Evolutionary conservation across 2,113 vertebrate species (phyloP).

Genomic region (Caracal caracal): DNA sequence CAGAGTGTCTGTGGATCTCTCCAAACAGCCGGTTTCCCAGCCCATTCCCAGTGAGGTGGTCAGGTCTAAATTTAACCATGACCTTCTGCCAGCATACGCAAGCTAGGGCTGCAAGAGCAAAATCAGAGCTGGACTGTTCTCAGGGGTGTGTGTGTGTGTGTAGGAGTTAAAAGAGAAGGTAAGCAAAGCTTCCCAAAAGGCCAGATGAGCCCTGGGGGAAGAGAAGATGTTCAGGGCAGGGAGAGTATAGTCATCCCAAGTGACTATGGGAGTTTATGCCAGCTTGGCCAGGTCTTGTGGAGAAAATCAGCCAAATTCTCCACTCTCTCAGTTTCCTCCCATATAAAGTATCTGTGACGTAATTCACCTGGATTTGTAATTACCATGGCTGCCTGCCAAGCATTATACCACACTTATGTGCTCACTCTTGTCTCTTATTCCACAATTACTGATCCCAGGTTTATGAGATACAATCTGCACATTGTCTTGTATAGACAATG

Average conservation of each 20-base stretch:
- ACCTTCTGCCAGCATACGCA: conserved; percentile 56
- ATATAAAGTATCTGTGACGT: background rate
- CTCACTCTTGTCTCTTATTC: conserved; percentile 28
- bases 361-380: conserved; percentile 59
- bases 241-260: background rate
- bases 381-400: conserved; percentile 40
- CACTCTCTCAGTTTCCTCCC: conserved; percentile 15
- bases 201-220: background rate
- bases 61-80: conserved; percentile 76
- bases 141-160: background rate
- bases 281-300: background rate
- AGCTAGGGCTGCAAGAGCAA: conserved; percentile 21
- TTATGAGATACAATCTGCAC: background rate
- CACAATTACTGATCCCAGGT: background rate
- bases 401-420: background rate
- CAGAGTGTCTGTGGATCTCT: background rate
- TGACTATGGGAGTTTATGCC: background rate
- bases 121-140: conserved; percentile 38
- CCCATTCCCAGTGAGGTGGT: conserved; percentile 54
- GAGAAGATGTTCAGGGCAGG: background rate
- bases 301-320: conserved; percentile 26
- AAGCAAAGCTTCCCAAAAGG: background rate
- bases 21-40: conserved; percentile 26
- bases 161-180: background rate
- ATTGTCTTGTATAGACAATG: background rate